Conservation (phyloP, 1,140 invertebrate genomes). For the Venturia canescens region DNA sequence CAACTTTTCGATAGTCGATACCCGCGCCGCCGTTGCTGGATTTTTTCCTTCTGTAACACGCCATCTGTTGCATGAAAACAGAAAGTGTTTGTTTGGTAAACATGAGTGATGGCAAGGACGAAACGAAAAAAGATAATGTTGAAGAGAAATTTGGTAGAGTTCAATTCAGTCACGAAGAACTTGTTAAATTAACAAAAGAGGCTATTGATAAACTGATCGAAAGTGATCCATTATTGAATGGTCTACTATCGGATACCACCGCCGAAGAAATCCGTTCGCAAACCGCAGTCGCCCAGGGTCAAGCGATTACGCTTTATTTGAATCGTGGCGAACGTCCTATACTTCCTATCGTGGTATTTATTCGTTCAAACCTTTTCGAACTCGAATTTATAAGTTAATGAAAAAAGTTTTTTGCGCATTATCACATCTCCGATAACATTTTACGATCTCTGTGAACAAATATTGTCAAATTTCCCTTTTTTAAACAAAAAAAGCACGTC, state of each 20-base stretch:
- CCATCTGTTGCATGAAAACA: not conserved
- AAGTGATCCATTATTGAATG: slow-evolving; percentile 70
- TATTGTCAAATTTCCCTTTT: not conserved
- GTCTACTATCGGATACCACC: slow-evolving; percentile 69
- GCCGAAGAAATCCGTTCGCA: slow-evolving; percentile 73
- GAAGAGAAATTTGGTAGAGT: slow-evolving; percentile 39
- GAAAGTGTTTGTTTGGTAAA: not conserved
- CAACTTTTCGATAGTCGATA: slow-evolving; percentile 4
- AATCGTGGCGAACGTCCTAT: slow-evolving; percentile 68
- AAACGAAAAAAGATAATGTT: slow-evolving; percentile 3
- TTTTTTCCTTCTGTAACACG: not conserved
- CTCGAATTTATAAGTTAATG: not conserved
- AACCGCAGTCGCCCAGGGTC: slow-evolving; percentile 72
- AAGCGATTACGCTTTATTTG: slow-evolving; percentile 72
- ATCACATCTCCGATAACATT: too few relatives aligned
- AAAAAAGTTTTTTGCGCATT: too few relatives aligned
- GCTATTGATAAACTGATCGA: slow-evolving; percentile 71
- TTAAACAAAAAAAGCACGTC: too few relatives aligned
- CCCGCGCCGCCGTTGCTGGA: not conserved
- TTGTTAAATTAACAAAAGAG: slow-evolving; percentile 69
- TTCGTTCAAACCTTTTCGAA: slow-evolving; percentile 15
- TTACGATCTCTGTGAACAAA: too few relatives aligned
- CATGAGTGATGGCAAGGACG: slow-evolving; percentile 33
- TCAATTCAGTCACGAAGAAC: slow-evolving; percentile 66
- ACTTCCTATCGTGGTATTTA: slow-evolving; percentile 69